phyloP scores from a whole-genome alignment of 1,140 invertebrate genomes.

The Artemia franciscana region DNA sequence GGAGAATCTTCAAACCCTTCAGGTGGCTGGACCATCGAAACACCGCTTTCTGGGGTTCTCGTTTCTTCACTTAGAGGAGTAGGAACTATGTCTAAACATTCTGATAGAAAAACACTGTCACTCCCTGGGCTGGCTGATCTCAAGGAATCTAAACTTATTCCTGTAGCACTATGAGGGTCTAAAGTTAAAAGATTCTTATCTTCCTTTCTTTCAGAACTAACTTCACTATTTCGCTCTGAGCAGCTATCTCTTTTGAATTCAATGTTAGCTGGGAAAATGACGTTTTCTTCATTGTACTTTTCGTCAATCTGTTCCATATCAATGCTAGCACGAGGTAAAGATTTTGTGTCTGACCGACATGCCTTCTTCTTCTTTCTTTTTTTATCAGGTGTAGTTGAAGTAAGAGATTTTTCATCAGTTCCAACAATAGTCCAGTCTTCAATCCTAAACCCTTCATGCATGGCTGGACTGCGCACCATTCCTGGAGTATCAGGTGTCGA shows the following conservation, averaged over 20 bases:
- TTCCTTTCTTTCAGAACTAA: background rate
- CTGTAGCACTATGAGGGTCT: background rate
- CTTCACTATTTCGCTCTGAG: background rate
- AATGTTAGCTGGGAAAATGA: background rate
- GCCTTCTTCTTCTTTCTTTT: background rate
- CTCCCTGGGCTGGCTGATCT: conserved; percentile 61
- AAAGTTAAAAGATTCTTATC: background rate
- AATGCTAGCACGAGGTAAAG: background rate
- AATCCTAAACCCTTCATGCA: conserved; percentile 20
- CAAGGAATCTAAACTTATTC: conserved; percentile 44
- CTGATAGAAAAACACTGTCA: conserved; percentile 66
- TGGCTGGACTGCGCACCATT: conserved; percentile 21
- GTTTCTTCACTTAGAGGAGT: background rate
- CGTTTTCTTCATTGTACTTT: background rate
- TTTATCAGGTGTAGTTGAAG: background rate
- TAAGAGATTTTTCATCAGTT: conserved; percentile 15
- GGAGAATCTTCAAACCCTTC: conserved; percentile 66
- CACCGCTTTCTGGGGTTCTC: background rate
- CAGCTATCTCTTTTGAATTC: background rate
- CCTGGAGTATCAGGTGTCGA: conserved; percentile 17
- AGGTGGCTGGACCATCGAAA: conserved; percentile 49
- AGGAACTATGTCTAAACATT: conserved; percentile 17
- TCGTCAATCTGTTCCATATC: background rate
- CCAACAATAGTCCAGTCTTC: conserved; percentile 22
- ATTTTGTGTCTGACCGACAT: background rate